Conservation (phyloP, 2,113 vertebrate genomes). For the Solea senegalensis region DNA sequence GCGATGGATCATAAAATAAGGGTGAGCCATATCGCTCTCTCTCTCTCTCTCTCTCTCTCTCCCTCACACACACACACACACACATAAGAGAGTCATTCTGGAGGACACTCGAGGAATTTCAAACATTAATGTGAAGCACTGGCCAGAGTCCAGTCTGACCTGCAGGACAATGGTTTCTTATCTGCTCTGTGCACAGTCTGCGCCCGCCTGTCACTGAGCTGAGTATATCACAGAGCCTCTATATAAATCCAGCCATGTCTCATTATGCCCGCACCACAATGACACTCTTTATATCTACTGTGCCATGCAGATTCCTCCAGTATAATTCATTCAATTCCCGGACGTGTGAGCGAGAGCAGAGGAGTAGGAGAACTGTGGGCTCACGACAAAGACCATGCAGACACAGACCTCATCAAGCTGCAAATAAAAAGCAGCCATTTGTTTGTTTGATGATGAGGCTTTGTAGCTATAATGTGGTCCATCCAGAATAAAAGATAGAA, state of each 20-base stretch:
- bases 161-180: slow-evolving; percentile 75
- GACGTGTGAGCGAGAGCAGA: slow-evolving; percentile 60
- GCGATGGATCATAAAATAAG: too few relatives aligned
- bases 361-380: slow-evolving; percentile 43
- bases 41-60: neutral
- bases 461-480: slow-evolving; percentile 22
- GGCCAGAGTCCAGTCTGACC: slow-evolving; percentile 58
- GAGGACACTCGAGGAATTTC: slow-evolving; percentile 69
- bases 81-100: slow-evolving; percentile 28
- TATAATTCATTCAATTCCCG: slow-evolving; percentile 64
- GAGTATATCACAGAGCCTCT: slow-evolving; percentile 65
- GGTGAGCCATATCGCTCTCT: neutral
- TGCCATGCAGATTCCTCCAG: slow-evolving; percentile 64
- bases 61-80: neutral
- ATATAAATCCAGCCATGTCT: slow-evolving; percentile 69
- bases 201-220: slow-evolving; percentile 51
- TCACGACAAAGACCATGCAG: slow-evolving; percentile 21
- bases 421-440: slow-evolving; percentile 47
- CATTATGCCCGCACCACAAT: slow-evolving; percentile 76
- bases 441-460: slow-evolving; percentile 27
- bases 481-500: slow-evolving; percentile 5
- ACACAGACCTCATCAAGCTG: slow-evolving; percentile 42
- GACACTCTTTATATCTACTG: slow-evolving; percentile 70
- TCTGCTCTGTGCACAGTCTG: slow-evolving; percentile 45
- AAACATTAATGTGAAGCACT: slow-evolving; percentile 54